Evolutionary conservation across 1,140 invertebrate genomes (phyloP).

Genomic region (Tetranychus cinnabarinus): DNA sequence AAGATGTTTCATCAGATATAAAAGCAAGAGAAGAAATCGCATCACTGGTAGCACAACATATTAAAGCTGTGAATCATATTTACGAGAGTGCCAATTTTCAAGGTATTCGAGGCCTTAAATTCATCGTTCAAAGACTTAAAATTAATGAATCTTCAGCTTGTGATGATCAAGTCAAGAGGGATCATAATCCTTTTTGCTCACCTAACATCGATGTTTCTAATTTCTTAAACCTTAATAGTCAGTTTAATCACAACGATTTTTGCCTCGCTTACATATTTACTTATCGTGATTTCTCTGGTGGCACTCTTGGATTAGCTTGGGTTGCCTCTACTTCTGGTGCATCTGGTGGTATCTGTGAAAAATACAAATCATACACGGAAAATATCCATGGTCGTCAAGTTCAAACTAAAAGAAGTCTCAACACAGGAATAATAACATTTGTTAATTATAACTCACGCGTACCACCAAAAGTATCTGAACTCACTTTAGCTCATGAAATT

Average conservation of each 20-base stretch:
- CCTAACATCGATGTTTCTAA: conserved; percentile 98
- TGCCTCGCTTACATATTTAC: conserved; percentile 97
- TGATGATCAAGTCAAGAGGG: conserved; percentile 29
- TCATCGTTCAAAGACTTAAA: conserved; percentile 90
- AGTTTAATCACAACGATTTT: conserved; percentile 87
- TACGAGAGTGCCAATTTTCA: conserved; percentile 85
- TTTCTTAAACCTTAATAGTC: conserved; percentile 88
- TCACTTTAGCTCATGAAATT: conserved; percentile 95
- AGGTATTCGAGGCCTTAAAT: conserved; percentile 81
- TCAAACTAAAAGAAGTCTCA: conserved; percentile 74
- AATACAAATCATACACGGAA: conserved; percentile 88
- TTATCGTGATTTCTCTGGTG: conserved; percentile 83
- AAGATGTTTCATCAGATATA: conserved; percentile 30
- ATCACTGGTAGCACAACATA: conserved; percentile 87
- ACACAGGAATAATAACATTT: conserved; percentile 97
- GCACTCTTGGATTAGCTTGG: conserved; percentile 91
- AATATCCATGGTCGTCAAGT: conserved; percentile 76
- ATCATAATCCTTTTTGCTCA: conserved; percentile 77
- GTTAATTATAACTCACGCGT: conserved; percentile 95
- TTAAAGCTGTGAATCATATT: conserved; percentile 93
- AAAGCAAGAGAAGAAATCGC: conserved; percentile 90
- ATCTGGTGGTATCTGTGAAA: conserved; percentile 94
- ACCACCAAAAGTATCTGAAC: conserved; percentile 82
- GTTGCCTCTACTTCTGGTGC: conserved; percentile 85
- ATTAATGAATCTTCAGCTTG: conserved; percentile 73